These are phyloP conservation scores for Coleophora deauratella DNA, from an alignment of 2,888 invertebrate species.

Conservation along the genomic window DNA sequence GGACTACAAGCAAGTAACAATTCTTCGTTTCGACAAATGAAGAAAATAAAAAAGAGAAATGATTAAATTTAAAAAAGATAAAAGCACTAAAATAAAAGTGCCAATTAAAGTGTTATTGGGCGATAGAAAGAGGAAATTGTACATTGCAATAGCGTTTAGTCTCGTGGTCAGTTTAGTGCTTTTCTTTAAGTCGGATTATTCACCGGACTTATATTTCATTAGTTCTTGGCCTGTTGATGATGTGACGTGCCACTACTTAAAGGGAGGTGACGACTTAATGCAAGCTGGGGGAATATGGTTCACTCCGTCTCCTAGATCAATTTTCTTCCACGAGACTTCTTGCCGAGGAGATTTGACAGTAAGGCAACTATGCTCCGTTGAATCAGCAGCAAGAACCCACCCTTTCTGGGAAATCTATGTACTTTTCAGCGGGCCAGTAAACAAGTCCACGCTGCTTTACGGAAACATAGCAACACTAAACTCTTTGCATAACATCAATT, in stretches of 20 bases:
- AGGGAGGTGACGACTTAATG: constrained; percentile 19
- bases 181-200: neutral
- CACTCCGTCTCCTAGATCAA: constrained; percentile 48
- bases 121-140: too few species aligned
- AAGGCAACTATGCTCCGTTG: constrained; percentile 79
- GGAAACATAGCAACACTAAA: constrained; percentile 32
- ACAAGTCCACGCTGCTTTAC: constrained; percentile 23
- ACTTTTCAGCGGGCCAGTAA: constrained; percentile 61
- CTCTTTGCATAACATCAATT: constrained; percentile 61
- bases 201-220: neutral
- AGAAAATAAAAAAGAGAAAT: too few species aligned
- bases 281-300: constrained; percentile 24
- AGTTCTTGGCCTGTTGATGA: neutral
- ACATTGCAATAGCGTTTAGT: too few species aligned
- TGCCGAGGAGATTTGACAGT: constrained; percentile 68
- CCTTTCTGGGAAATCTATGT: constrained; percentile 72
- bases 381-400: constrained; percentile 78
- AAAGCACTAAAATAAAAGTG: too few species aligned
- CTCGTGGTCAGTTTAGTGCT: neutral
- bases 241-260: constrained; percentile 19
- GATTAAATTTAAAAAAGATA: too few species aligned
- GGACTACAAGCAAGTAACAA: too few species aligned
- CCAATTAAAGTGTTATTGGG: too few species aligned
- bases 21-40: too few species aligned
- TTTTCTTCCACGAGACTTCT: constrained; percentile 81